Evolutionary conservation across 2,888 invertebrate genomes (phyloP), one percentile per base, ranked within the genome.

Genomic region (Orchesellides sinensis): DNA sequence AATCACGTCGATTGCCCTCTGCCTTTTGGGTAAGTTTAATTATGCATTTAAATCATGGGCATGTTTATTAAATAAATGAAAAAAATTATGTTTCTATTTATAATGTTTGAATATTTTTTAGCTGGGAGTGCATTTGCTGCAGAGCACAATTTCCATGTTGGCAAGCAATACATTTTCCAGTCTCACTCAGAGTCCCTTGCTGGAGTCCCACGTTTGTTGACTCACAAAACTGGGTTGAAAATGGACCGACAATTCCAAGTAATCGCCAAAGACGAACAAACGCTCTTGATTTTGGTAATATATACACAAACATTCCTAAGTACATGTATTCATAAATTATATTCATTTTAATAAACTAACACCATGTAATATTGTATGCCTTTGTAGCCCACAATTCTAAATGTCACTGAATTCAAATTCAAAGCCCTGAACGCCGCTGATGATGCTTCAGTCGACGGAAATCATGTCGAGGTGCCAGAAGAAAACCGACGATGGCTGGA

Each of bases 61-160:
- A n/a, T n/a, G 52, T 52, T 8, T 40, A 14, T 8, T 56, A 4
- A n/a, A 35, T 40, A 69, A 69, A 59, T 56, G 56, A 14, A 61
- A 47, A 23, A 10, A 32, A 32, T 35, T n/a, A 21, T 14, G 1
- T 45, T 40, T 35, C 25, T 5, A 25, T 74, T 59, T 21, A 29
- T 19, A 32, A 21, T 35, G 27, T 19, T n/a, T n/a, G n/a, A n/a
- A n/a, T n/a, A n/a, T 27, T 56, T 23, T 78, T 10, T 23, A 80
- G 79, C 79, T 65, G 79, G 79, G 72, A 80, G 79, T 80, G 72
- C 72, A 70, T 56, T 52, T 29, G 79, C 79, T 72, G 70, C 79
- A 72, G 72, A 80, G 79, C 79, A 80, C 56, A 80, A 80, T 47
- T 80, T 72, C 47, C 79, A 17, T 80, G 72, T 56, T 65, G 72